A percentile compares a stretch with the other conserved stretches of the same genome.
These are phyloP conservation scores for Latrodectus hesperus DNA, from an alignment of 2,888 invertebrate genomes.

Conservation along the genomic window DNA sequence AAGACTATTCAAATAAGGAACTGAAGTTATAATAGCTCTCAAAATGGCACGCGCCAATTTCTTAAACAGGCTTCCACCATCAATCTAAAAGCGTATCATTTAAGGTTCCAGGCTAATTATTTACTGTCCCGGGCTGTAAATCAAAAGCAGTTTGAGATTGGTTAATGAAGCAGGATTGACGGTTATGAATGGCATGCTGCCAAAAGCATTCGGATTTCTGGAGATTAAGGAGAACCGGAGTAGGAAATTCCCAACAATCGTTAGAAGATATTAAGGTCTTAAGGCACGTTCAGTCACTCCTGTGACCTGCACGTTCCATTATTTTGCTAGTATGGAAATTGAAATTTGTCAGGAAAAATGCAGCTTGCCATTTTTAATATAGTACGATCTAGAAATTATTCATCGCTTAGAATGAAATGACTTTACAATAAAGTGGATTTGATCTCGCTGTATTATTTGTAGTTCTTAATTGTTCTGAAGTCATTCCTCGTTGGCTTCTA, in stretches of 20 bases:
- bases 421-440: no score
- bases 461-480: no score
- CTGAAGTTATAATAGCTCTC: no score
- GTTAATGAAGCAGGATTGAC: constrained; percentile 41
- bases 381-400: no score
- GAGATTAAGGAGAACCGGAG: background rate
- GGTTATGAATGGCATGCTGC: constrained; percentile 46
- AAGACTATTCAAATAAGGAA: no score
- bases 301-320: background rate
- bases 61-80: background rate
- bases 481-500: no score
- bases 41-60: no score
- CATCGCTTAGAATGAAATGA: no score
- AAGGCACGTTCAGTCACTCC: background rate
- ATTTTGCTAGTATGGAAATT: background rate
- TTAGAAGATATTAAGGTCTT: constrained; percentile 9
- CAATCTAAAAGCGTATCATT: background rate
- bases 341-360: no score
- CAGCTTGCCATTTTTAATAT: no score
- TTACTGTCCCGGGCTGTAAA: constrained; percentile 1
- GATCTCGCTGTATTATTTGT: no score
- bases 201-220: constrained; percentile 41
- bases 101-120: background rate
- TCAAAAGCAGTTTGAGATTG: constrained; percentile 6
- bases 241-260: constrained; percentile 19